A percentile compares a stretch with the other conserved stretches of the same genome.
These are phyloP conservation scores for Heliconius melpomene DNA, from an alignment of 1,140 invertebrate genomes.

Conservation along the genomic window DNA sequence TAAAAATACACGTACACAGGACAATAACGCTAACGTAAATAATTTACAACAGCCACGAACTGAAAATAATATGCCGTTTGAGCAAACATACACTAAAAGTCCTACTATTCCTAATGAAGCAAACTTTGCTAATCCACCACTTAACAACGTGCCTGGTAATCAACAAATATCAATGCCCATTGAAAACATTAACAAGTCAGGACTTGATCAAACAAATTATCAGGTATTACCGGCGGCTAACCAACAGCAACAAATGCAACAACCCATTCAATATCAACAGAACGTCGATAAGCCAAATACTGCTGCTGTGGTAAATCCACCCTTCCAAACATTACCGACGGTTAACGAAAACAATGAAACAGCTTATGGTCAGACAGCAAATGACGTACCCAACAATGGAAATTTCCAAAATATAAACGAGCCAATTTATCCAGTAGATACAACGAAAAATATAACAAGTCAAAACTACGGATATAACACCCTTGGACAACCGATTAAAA, in stretches of 20 bases:
- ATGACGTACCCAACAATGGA: conserved; percentile 24
- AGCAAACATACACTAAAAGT: conserved; percentile 22
- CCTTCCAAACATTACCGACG: conserved; percentile 35
- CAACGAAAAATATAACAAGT: conserved; percentile 41
- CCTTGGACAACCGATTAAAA: conserved; percentile 64
- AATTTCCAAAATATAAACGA: conserved; percentile 49
- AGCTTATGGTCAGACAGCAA: conserved; percentile 8
- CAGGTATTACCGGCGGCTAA: conserved; percentile 34
- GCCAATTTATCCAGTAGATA: conserved; percentile 60
- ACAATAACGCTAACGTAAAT: conserved; percentile 2
- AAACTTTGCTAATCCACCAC: not conserved
- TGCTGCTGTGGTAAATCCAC: conserved; percentile 4
- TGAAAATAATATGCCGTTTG: not conserved
- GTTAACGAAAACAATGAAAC: conserved; percentile 37
- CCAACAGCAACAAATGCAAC: conserved; percentile 37
- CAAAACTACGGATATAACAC: conserved; percentile 58
- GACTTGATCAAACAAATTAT: conserved; percentile 34
- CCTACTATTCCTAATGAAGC: not conserved
- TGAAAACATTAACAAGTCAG: not conserved
- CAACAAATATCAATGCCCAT: conserved; percentile 10
- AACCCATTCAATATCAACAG: conserved; percentile 39
- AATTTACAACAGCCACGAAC: not conserved
- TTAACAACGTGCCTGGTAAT: conserved; percentile 16
- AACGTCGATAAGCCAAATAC: conserved; percentile 42
- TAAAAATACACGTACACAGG: conserved; percentile 4